These are phyloP conservation scores for Rhopalosiphum padi DNA, from an alignment of 1,140 invertebrate genomes.

Conservation along the genomic window DNA sequence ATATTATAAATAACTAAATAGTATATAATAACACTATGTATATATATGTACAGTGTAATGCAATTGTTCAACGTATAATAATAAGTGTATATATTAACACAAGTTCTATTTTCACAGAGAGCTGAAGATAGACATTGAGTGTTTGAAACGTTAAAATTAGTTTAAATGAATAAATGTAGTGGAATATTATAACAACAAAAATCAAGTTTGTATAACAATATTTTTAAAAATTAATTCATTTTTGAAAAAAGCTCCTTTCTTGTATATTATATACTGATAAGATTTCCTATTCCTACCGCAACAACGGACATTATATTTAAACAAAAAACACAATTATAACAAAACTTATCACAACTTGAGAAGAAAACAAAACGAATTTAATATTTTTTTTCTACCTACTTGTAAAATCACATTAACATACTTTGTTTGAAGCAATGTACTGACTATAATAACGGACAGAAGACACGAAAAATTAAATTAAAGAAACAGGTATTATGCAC, in stretches of 20 bases:
- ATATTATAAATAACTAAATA: neutral
- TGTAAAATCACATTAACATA: neutral
- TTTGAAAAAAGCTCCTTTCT: neutral
- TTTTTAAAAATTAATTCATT: neutral
- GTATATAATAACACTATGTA: neutral
- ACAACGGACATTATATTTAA: neutral
- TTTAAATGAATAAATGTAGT: too few species aligned
- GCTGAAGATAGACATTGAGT: too few species aligned
- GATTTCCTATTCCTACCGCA: neutral
- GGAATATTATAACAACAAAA: too few species aligned
- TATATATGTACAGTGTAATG: too few species aligned
- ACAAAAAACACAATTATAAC: neutral
- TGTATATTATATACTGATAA: neutral
- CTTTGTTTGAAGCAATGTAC: neutral
- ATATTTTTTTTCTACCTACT: neutral
- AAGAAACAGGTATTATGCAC: neutral
- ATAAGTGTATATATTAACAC: too few species aligned
- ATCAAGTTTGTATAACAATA: too few species aligned
- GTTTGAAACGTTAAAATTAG: too few species aligned
- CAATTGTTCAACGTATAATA: too few species aligned
- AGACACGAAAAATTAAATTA: slow-evolving; percentile 1
- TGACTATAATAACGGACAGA: neutral
- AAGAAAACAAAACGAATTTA: neutral
- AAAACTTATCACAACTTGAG: neutral
- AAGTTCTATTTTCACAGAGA: too few species aligned